A percentile compares a stretch with the other conserved stretches of the same genome.
Conservation (phyloP, 2,797 vertebrate species). For the Gadopsis bispinosus region DNA sequence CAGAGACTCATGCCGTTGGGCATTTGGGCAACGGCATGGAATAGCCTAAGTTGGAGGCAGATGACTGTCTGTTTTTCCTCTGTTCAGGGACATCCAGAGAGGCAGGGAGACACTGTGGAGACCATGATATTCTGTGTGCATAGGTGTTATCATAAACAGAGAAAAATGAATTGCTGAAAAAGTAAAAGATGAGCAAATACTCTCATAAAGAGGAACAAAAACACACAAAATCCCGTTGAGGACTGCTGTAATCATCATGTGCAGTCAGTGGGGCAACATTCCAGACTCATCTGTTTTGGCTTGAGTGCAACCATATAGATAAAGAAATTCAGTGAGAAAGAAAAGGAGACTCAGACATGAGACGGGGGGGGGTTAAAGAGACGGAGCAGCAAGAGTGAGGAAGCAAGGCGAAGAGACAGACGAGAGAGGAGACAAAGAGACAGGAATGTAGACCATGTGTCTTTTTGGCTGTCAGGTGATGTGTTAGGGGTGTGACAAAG, state of each 20-base stretch:
- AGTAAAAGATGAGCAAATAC: slow-evolving; percentile 25
- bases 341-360: background rate
- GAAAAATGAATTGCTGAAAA: slow-evolving; percentile 14
- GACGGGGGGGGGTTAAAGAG: background rate
- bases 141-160: slow-evolving; percentile 21
- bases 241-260: slow-evolving; percentile 32
- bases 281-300: slow-evolving; percentile 63
- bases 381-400: background rate
- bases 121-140: slow-evolving; percentile 4
- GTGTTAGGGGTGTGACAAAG: background rate
- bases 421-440: slow-evolving; percentile 35
- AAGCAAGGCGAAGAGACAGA: slow-evolving; percentile 40
- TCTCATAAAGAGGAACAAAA: slow-evolving; percentile 11
- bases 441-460: slow-evolving; percentile 2
- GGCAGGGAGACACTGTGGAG: slow-evolving; percentile 10
- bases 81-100: background rate
- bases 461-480: slow-evolving; percentile 32
- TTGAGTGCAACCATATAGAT: slow-evolving; percentile 39
- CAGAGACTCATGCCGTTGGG: slow-evolving; percentile 66
- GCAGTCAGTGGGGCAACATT: slow-evolving; percentile 38
- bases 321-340: slow-evolving; percentile 52
- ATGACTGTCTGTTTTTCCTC: slow-evolving; percentile 40
- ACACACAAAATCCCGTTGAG: slow-evolving; percentile 37
- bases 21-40: slow-evolving; percentile 74
- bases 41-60: slow-evolving; percentile 72